Percentiles rank a stretch among this genome's conserved stretches.
phyloP scores from a whole-genome alignment of 2,797 vertebrate genomes.

The Enteromius fasciolatus region DNA sequence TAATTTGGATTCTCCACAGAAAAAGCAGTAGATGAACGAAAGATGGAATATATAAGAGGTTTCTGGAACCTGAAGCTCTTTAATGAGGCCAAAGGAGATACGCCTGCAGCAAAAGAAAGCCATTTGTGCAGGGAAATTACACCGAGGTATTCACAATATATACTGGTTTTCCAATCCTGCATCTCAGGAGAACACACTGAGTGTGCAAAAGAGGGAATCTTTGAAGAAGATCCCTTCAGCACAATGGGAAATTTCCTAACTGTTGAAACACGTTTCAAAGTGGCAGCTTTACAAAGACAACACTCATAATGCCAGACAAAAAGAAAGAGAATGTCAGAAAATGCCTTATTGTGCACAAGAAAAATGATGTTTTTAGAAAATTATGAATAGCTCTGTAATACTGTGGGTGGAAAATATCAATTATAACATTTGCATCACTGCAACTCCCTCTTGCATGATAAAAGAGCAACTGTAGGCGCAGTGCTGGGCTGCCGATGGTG shows the following conservation, averaged over 20 bases:
- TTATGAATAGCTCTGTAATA: not conserved
- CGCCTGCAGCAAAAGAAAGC: slow-evolving; percentile 65
- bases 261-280: not conserved
- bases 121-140: not conserved
- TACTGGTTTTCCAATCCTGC: not conserved
- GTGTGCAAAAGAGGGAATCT: slow-evolving; percentile 15
- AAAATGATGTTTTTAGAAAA: not conserved
- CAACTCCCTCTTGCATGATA: not conserved
- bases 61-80: slow-evolving; percentile 52
- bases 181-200: slow-evolving; percentile 4
- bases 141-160: not conserved
- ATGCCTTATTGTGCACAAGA: not conserved
- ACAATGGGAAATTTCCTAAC: not conserved
- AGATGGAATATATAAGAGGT: slow-evolving; percentile 29
- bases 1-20: not conserved
- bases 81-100: slow-evolving; percentile 69
- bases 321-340: not conserved
- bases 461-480: not conserved
- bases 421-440: slow-evolving; percentile 3
- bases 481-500: no score
- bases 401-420: not conserved
- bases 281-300: not conserved
- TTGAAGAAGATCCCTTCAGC: not conserved
- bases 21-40: not conserved
- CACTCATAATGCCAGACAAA: not conserved